Conservation (phyloP, 2,888 invertebrate genomes). For the Trissolcus japonicus region DNA sequence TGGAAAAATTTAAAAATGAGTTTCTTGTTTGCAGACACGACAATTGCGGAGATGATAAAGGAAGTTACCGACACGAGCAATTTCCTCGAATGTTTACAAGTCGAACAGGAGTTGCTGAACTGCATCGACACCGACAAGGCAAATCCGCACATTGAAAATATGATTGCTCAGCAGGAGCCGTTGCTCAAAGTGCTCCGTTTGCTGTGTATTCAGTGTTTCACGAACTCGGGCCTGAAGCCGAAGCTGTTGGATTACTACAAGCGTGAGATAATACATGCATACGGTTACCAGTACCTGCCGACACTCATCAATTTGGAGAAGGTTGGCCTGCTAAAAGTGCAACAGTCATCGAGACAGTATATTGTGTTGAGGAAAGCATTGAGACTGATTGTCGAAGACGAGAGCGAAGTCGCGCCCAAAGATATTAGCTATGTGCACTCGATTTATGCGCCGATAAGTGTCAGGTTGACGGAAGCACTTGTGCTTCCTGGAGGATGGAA, state of each 20-base stretch:
- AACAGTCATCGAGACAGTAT: constrained; percentile 85
- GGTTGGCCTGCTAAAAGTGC: constrained; percentile 86
- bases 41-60: constrained; percentile 95
- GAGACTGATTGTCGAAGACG: constrained; percentile 91
- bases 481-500: constrained; percentile 87
- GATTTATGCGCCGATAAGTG: constrained; percentile 94
- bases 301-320: constrained; percentile 91
- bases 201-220: constrained; percentile 94
- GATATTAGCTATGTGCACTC: constrained; percentile 95
- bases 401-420: constrained; percentile 87
- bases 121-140: constrained; percentile 94
- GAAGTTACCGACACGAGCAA: constrained; percentile 86
- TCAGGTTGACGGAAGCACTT: constrained; percentile 89
- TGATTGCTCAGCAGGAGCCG: constrained; percentile 90
- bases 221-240: constrained; percentile 94
- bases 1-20: neutral
- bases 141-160: constrained; percentile 92
- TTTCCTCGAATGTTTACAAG: constrained; percentile 87
- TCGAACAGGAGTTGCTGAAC: constrained; percentile 94
- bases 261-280: constrained; percentile 87
- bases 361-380: constrained; percentile 87
- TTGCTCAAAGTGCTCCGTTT: constrained; percentile 90
- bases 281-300: constrained; percentile 89
- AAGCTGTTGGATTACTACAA: constrained; percentile 87
- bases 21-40: constrained; percentile 81